These are phyloP conservation scores for Coryphaenoides rupestris DNA, from an alignment of 2,113 vertebrate species.

Conservation along the genomic window DNA sequence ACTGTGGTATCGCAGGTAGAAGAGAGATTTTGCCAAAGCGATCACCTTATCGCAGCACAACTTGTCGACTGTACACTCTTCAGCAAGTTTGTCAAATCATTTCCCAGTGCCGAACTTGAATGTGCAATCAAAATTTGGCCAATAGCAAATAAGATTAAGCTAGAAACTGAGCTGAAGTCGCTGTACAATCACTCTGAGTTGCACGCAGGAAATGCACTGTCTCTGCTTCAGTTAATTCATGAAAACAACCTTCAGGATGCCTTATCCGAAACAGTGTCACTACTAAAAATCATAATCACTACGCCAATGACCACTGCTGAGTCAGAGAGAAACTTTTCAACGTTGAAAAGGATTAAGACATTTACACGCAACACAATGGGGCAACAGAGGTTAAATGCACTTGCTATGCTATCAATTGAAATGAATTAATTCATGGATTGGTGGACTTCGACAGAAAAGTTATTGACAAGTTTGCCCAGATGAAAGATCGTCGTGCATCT, in stretches of 20 bases:
- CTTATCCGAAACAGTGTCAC: not conserved
- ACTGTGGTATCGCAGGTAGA: no score
- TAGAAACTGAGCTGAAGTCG: not conserved
- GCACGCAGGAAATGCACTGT: not conserved
- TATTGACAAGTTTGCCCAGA: not conserved
- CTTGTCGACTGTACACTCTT: not conserved
- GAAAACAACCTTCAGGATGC: not conserved
- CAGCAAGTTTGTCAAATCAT: no score
- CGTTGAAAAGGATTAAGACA: constrained; percentile 6
- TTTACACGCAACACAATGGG: constrained; percentile 7
- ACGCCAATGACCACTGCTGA: not conserved
- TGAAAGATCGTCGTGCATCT: not conserved
- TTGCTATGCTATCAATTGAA: constrained; percentile 11
- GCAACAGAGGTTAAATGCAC: not conserved
- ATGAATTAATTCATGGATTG: not conserved
- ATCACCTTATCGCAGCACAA: not conserved
- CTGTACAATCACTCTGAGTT: not conserved
- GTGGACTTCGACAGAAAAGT: not conserved
- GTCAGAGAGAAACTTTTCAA: constrained; percentile 4
- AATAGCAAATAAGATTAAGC: not conserved
- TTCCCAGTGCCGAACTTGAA: not conserved
- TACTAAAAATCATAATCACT: not conserved
- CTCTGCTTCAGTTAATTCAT: not conserved
- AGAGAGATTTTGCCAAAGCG: not conserved
- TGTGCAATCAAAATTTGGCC: not conserved